Evolutionary conservation across 2,797 vertebrate genomes (phyloP), one percentile per base, ranked within the genome.

Genomic region (Gambusia yucatana): DNA sequence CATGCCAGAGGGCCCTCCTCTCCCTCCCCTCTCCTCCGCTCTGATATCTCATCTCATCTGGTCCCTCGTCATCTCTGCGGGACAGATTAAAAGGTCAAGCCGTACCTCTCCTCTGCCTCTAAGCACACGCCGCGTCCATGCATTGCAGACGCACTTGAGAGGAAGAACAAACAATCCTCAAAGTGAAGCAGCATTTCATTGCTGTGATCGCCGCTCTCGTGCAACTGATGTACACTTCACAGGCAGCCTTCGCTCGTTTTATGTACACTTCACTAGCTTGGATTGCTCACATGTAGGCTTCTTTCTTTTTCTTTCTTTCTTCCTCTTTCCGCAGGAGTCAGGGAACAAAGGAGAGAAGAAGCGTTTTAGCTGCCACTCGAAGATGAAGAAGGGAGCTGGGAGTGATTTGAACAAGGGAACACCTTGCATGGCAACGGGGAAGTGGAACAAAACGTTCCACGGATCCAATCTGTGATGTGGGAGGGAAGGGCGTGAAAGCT

Each of bases 1-100:
- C 88, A 87, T 93, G 93, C 93, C 94, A 94, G 90, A 88, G 91
- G 52, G 73, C 72, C 85, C 75, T 73, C 70, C 75, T 73, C 77
- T 78, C 70, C 74, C 76, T 82, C 72, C 7, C 33, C 79, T 81
- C 79, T 84, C 78, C 71, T 86, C 79, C 72, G 69, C 5, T 74
- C 61, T 39, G 22, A 52, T 44, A 46, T 84, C 82, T 91, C 88
- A 79, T 47, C 75, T 85, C 79, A 86, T 89, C 86, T 82, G 74
- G 47, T 84, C 84, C 48, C 83, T 84, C 86, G 79, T 88, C 87
- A 77, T 85, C 88, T 84, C 83, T 74, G 63, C 43, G 52, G 70
- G 79, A 80, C 33, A 41, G 77, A 82, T 48, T 76, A 86, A 89
- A 92, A 90, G 88, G 87, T 88, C 86, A 84, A 82, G 87, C 39